These are phyloP conservation scores for Stegodyphus mimosarum DNA, from an alignment of 1,140 invertebrate genomes.

Conservation along the genomic window DNA sequence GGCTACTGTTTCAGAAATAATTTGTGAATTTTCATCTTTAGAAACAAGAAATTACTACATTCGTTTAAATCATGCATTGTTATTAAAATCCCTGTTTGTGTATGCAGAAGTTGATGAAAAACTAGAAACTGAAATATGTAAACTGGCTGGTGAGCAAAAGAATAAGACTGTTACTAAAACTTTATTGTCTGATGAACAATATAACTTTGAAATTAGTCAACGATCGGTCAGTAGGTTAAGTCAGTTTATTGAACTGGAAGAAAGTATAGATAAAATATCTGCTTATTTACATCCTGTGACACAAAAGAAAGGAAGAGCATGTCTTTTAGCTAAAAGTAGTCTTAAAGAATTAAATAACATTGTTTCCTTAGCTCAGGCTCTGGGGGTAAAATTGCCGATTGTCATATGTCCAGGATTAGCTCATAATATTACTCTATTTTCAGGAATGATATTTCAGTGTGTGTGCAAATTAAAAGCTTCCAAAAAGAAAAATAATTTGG, in stretches of 20 bases:
- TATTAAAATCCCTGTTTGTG: constrained; percentile 82
- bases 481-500: constrained; percentile 71
- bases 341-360: constrained; percentile 75
- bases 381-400: constrained; percentile 73
- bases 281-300: constrained; percentile 21
- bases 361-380: constrained; percentile 83
- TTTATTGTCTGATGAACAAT: constrained; percentile 74
- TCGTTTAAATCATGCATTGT: constrained; percentile 83
- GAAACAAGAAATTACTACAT: constrained; percentile 79
- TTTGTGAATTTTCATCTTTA: constrained; percentile 77
- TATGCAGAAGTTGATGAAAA: constrained; percentile 83
- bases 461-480: constrained; percentile 75
- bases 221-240: constrained; percentile 77
- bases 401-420: constrained; percentile 75
- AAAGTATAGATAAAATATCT: constrained; percentile 74
- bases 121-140: constrained; percentile 25
- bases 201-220: constrained; percentile 78
- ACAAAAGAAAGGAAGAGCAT: constrained; percentile 74
- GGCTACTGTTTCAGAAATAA: constrained; percentile 81
- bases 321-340: constrained; percentile 68
- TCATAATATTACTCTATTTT: constrained; percentile 76
- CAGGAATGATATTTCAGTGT: constrained; percentile 80
- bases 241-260: constrained; percentile 80
- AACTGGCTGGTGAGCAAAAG: constrained; percentile 32
- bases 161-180: constrained; percentile 71